Evolutionary conservation across 2,797 vertebrate species (phyloP).

Genomic region (Gobio occitaniae): DNA sequence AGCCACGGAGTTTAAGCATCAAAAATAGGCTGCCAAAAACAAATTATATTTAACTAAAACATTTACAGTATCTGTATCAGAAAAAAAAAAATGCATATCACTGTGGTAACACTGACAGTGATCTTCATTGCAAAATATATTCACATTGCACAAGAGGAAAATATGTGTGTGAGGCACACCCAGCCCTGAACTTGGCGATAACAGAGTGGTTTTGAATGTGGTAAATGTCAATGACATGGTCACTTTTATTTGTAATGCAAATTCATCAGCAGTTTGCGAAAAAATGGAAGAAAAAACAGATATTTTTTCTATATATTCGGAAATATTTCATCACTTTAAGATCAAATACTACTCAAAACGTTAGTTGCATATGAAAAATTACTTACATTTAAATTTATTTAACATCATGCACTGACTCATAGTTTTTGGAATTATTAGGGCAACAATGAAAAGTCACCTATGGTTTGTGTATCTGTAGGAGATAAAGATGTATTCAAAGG

Average conservation of each 20-base stretch:
- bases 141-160: conserved; percentile 13
- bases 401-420: neutral
- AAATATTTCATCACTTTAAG: neutral
- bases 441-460: neutral
- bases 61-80: neutral
- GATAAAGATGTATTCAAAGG: neutral
- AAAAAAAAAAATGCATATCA: neutral
- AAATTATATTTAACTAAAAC: too few species aligned
- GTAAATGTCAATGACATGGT: conserved; percentile 25
- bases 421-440: neutral
- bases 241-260: conserved; percentile 9
- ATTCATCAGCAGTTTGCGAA: neutral
- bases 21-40: neutral
- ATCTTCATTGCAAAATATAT: neutral
- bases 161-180: conserved; percentile 12
- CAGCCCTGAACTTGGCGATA: conserved; percentile 3
- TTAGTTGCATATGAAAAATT: neutral
- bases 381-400: neutral
- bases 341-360: neutral
- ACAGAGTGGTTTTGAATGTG: conserved; percentile 19
- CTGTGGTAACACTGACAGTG: neutral
- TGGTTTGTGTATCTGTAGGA: neutral
- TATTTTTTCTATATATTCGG: too few species aligned
- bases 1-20: neutral
- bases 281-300: neutral